Base-by-base conservation (phyloP, 2,797 vertebrate genomes). In the Sebastes hubbsi region DNA sequence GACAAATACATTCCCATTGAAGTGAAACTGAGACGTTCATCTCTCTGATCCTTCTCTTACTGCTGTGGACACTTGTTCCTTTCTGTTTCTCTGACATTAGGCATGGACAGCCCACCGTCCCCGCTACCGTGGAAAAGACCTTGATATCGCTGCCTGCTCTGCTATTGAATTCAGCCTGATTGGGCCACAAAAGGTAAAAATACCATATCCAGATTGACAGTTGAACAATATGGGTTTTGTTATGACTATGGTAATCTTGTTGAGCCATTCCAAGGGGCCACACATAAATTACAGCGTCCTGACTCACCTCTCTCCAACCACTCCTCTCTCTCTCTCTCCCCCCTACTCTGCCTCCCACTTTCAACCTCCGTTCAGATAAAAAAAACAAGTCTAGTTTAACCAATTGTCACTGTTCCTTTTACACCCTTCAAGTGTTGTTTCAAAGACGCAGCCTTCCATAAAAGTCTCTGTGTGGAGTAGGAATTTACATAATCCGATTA, bases 401-500 rank as follows among this genome's bases (percentile, higher is more conserved):
- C 95, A 93, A 95, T 95, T 95, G 95, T 95, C 89, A 90, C 78
- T 92, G 90, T 92, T 94, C 87, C 90, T 94, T 95, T 93, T 94
- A 92, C 93, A 95, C 94, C 94, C 93, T 95, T 96, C 94, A 96
- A 96, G 95, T 96, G 95, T 96, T 95, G 94, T 95, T 96, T 96
- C 94, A 96, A 94, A 95, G 94, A 95, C 82, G 86, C 94, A 95
- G 93, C 91, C 91, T 95, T 94, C 94, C 92, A 94, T 95, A 95
- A 96, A 95, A 95, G 93, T 92, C 94, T 95, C 93, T 92, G 93
- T 92, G 90, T 93, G 97, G 96, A 98, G 97, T 96, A 97, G 94
- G 95, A 97, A 99, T 99, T 99, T 98, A 95, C 98, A 99, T 99
- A 99, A 99, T 99, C 98, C 96, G 97, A 99, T 99, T 99, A 96